Evolutionary conservation across 1,140 invertebrate genomes (phyloP), one percentile per base, ranked within the genome.

Genomic region (Anagrus nilaparvatae): DNA sequence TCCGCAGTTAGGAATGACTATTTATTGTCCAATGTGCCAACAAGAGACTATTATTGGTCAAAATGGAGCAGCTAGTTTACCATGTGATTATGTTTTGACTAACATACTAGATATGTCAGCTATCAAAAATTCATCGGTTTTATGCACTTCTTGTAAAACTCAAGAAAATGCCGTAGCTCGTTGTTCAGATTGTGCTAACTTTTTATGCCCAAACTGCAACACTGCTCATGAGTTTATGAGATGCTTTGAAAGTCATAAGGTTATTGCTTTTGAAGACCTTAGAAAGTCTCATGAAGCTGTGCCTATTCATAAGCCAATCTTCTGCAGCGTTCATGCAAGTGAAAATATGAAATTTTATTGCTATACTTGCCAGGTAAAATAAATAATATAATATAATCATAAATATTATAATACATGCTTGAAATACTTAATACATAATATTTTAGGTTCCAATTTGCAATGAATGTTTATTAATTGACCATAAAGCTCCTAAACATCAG

Each of bases 221-320:
- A 87, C 84, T 19, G 92, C 91, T 32, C 92, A 97, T 66, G 82
- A 90, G 60, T 85, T 82, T 52, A 95, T 96, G 90, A 75, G 87
- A 32, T 92, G 89, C 65, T 94, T 94, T 63, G 89, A 94, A 64
- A 88, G 85, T 53, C 91, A 95, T 53, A 74, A 86, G 58, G 87
- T 92, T 13, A 77, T 92, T 29, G 78, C 81, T 16, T 86, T 93
- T 60, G 87, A 93, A 55, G 84, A 90, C 44, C 72, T 93, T 51
- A 79, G 82, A 52, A 81, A 81, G 58, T 81, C 78, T 18, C 77
- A 80, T 49, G 81, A 87, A 55, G 72, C 75, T 50, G 72, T 78
- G 41, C 77, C 78, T 18, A 82, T 89, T 46, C 86, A 89, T 50
- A 88, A 87, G 58, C 84, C 85, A 10, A 76, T 91, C 29, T 79